phyloP scores from a whole-genome alignment of 2,888 invertebrate genomes.

The Bugula neritina region DNA sequence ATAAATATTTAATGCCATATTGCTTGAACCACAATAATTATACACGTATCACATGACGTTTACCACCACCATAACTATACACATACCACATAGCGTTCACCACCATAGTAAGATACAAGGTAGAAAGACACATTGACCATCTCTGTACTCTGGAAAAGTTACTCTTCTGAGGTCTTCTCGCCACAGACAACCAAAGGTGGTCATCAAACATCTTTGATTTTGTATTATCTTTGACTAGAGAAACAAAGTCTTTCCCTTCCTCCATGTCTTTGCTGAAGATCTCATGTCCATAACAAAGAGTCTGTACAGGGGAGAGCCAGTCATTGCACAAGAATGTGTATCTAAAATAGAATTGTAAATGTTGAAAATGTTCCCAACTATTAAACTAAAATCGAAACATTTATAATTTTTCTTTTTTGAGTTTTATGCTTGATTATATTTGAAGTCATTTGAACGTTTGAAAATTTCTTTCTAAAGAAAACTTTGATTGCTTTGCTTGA shows the following conservation, averaged over 20 bases:
- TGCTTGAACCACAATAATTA: not conserved
- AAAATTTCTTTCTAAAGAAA: too few species aligned
- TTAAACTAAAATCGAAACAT: too few species aligned
- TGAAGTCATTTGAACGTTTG: too few species aligned
- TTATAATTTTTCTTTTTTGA: too few species aligned
- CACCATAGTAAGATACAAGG: constrained; percentile 8
- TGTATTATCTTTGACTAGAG: not conserved
- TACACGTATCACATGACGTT: not conserved
- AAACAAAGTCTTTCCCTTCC: constrained; percentile 23
- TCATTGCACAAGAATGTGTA: constrained; percentile 17
- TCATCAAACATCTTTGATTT: constrained; percentile 20
- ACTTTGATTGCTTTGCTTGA: too few species aligned
- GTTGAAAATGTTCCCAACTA: too few species aligned
- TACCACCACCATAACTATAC: not conserved
- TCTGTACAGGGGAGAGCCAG: constrained; percentile 17
- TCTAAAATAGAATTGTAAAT: not conserved
- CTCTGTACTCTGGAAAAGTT: constrained; percentile 24
- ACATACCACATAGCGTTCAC: constrained; percentile 23
- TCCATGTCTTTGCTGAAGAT: constrained; percentile 8
- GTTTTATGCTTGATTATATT: too few species aligned
- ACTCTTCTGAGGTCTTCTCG: constrained; percentile 16
- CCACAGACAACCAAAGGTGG: constrained; percentile 21
- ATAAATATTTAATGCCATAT: too few species aligned
- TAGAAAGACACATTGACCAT: constrained; percentile 25
- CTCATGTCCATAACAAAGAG: constrained; percentile 24